Evolutionary conservation across 2,797 vertebrate genomes (phyloP), one percentile per base, ranked within the genome.

Genomic region (Clarias laeviceps): DNA sequence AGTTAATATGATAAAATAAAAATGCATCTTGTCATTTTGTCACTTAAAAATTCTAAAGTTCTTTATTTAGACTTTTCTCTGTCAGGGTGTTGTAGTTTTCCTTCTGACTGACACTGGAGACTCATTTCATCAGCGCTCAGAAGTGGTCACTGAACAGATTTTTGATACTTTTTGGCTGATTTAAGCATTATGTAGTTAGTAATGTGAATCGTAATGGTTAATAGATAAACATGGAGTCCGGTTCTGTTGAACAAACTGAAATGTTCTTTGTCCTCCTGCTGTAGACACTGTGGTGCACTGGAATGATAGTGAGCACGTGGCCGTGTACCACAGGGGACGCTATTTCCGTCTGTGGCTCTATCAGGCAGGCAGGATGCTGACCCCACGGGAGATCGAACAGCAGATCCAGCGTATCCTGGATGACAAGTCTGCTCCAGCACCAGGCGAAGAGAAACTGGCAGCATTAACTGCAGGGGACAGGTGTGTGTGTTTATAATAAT

Each of bases 351-450:
- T 98, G 29, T 93, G 90, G 86, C 93, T 97, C 34, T 97, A 97
- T 90, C 92, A 94, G 7, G 94, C 94, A 0, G 96, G 96, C 65
- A 92, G 94, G 79, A 93, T 97, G 68, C 94, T 98, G 24, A 93
- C 92, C 2, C 97, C 97, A 0, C 89, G 96, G 12, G 96, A 97
- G 89, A 95, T 98, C 12, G 96, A 98, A 91, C 93, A 94, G 65
- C 97, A 98, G 86, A 94, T 98, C 76, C 97, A 98, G 90, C 91
- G 90, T 64, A 97, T 98, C 88, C 93, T 98, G 2, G 96, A 96
- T 0, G 96, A 98, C 89, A 78, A 94, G 0, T 91, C 95, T 0
- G 82, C 92, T 0, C 95, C 97, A 4, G 92, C 83, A 11, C 91
- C 94, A 11, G 95, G 96, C 17, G 97, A 98, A 89, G 96, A 94